phyloP scores from a whole-genome alignment of 2,797 vertebrate genomes.

The Apodemus agrarius region DNA sequence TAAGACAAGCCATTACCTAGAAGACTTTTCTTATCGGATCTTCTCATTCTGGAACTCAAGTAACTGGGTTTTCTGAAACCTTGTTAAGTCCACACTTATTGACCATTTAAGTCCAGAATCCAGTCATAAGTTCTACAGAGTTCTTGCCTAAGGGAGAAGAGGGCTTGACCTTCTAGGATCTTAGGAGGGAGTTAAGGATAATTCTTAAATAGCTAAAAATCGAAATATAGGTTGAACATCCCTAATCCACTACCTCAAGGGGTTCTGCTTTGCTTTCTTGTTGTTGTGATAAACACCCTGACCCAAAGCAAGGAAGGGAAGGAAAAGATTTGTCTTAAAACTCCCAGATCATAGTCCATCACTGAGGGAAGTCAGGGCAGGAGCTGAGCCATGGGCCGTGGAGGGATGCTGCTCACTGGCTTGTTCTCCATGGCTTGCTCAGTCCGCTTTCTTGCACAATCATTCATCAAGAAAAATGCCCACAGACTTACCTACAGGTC shows the following conservation, averaged over 20 bases:
- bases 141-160: background rate
- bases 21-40: background rate
- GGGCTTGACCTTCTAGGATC: background rate
- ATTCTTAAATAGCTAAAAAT: background rate
- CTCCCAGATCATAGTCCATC: background rate
- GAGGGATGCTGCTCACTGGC: background rate
- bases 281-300: background rate
- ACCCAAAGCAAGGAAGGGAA: background rate
- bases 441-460: background rate
- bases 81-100: background rate
- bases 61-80: background rate
- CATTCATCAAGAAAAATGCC: background rate
- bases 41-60: slow-evolving; percentile 8
- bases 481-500: background rate
- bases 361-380: background rate
- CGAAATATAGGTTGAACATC: background rate
- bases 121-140: background rate
- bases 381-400: background rate
- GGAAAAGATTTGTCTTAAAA: background rate
- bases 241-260: background rate
- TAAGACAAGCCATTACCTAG: background rate
- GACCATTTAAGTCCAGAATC: background rate
- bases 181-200: background rate
- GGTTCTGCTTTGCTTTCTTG: no score
- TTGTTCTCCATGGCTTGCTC: background rate